Conservation (phyloP, 2,113 vertebrate species). For the Eurypyga helias region DNA sequence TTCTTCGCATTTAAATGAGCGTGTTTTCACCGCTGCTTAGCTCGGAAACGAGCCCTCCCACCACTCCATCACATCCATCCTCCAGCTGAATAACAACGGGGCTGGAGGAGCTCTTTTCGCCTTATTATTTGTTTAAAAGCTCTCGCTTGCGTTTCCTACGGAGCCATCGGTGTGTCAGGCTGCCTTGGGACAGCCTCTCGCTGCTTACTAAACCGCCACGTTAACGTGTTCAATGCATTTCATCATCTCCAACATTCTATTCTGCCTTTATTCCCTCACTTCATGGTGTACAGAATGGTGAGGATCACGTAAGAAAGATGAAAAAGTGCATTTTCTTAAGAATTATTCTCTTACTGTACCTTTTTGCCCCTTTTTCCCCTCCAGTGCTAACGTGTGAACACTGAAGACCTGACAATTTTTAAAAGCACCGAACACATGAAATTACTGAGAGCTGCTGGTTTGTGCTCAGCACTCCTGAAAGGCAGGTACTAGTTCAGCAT, state of each 20-base stretch:
- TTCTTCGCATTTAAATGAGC: neutral
- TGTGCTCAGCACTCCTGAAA: neutral
- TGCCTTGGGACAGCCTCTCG: neutral
- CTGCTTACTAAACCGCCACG: neutral
- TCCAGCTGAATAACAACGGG: neutral
- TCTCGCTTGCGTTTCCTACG: neutral
- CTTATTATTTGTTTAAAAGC: neutral
- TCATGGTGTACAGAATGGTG: neutral
- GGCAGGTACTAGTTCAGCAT: neutral
- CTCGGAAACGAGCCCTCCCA: neutral
- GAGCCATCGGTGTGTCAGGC: neutral
- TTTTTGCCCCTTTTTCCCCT: accelerated
- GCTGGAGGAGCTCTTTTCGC: neutral
- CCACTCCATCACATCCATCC: neutral
- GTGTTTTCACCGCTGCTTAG: neutral
- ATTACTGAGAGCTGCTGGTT: neutral
- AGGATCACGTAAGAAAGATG: neutral
- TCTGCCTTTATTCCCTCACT: neutral
- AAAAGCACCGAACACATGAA: neutral
- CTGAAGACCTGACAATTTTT: neutral
- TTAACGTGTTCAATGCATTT: neutral
- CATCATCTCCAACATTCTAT: neutral
- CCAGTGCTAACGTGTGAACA: neutral
- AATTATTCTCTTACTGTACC: neutral
- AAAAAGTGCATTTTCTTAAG: neutral